Base-by-base conservation (phyloP, 2,113 vertebrate species). In the Sialia sialis region DNA sequence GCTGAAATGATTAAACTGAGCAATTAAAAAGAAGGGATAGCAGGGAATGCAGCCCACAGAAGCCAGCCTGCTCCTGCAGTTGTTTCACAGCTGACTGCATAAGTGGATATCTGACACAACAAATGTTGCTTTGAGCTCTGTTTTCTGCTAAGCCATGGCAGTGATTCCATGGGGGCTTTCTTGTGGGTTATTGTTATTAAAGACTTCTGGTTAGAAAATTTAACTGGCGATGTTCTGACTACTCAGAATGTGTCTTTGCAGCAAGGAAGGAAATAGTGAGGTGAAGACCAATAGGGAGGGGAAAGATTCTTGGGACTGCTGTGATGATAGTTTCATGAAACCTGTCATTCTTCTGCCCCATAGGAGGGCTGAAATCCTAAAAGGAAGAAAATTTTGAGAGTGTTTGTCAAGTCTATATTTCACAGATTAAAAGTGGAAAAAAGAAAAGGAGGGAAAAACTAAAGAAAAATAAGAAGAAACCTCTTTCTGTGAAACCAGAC, bases 41-140 rank as follows among this genome's bases (percentile, higher is more conserved):
- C 74, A 89, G 74, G 46, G 89, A 95, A 92, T 25, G 55, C 44
- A 91, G 30, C 46, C 38, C 51, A 55, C 26, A 76, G 85, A 90
- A 87, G 58, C 16, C 46, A 83, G 27, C 16, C 27, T 83, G 60
- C 43, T 59, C 41, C 66, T 84, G 74, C 72, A 54, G 56, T 11
- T 29, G 52, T 91, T 92, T 96, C 94, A 95, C 69, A 87, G 83
- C 29, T 81, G 89, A 59, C 67, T 93, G 77, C 23, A 0, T 79
- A 76, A 90, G 74, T 52, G 80, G 51, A 18, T 79, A 81, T 73
- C 84, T 94, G 74, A 82, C 41, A 83, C 62, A 85, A 73, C 95
- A 89, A 94, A 91, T 13, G 58, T 18, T 94, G 81, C 74, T 92
- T 74, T 91, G 90, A 96, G 87, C 63, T 91, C 63, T 70, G 56